Conservation (phyloP, 2,113 vertebrate species). For the Dendrocopos noguchii region DNA sequence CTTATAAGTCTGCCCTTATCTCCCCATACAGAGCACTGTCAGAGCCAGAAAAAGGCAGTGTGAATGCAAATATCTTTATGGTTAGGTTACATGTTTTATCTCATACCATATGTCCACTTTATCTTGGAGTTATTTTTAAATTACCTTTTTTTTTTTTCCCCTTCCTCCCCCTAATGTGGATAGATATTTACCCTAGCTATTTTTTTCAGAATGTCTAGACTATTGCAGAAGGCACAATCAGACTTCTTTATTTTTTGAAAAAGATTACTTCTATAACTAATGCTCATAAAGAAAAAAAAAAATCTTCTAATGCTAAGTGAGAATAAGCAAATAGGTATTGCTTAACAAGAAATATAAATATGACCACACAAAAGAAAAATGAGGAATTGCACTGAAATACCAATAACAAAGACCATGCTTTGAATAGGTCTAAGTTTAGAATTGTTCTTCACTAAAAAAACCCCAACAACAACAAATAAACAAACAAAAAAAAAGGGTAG, state of each 20-base stretch:
- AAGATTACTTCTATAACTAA: background rate
- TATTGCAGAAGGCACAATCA: background rate
- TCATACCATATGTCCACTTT: slow-evolving; percentile 32
- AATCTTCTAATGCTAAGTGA: background rate
- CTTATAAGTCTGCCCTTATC: slow-evolving; percentile 60
- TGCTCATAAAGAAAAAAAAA: background rate
- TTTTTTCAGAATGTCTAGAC: background rate
- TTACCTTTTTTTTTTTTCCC: background rate
- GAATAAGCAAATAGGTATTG: slow-evolving; percentile 10
- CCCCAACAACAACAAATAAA: no score
- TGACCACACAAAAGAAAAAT: background rate
- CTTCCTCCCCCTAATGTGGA: background rate
- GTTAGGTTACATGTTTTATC: slow-evolving; percentile 30
- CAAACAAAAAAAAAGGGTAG: background rate
- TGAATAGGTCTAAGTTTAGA: background rate
- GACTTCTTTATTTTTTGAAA: background rate
- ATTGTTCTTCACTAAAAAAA: background rate
- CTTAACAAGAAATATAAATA: background rate
- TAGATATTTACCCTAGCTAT: background rate
- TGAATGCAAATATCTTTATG: slow-evolving; percentile 52
- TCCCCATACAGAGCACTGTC: slow-evolving; percentile 20
- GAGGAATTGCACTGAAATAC: background rate
- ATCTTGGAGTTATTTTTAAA: slow-evolving; percentile 27
- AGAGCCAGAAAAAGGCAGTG: background rate
- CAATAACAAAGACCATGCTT: background rate